Evolutionary conservation across 2,797 vertebrate genomes (phyloP).

Genomic region (Argyrosomus regius): DNA sequence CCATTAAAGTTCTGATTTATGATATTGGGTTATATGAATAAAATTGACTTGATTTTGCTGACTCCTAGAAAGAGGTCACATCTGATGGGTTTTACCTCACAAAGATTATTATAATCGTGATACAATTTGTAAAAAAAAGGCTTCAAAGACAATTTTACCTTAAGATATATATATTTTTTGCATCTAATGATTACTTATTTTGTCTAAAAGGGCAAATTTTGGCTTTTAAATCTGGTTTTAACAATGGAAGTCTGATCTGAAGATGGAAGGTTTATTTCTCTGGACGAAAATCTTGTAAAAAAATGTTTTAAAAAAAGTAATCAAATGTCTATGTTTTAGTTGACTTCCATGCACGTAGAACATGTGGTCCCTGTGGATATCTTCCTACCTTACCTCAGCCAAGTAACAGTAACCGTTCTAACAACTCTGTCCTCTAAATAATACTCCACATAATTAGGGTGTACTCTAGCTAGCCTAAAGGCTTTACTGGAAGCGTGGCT

Average conservation of each 20-base stretch:
- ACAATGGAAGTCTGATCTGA: neutral
- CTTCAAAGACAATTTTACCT: neutral
- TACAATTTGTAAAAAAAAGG: neutral
- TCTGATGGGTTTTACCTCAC: neutral
- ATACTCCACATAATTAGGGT: conserved; percentile 72
- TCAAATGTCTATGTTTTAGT: neutral
- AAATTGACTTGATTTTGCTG: neutral
- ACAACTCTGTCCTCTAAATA: conserved; percentile 68
- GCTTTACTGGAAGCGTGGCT: conserved; percentile 69
- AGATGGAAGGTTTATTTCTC: neutral
- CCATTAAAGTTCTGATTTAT: neutral
- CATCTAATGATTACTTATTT: neutral
- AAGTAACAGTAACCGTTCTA: conserved; percentile 54
- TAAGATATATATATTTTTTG: too few species aligned
- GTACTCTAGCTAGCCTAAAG: conserved; percentile 67
- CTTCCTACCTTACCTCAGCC: conserved; percentile 41
- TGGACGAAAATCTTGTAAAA: neutral
- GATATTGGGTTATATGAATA: neutral
- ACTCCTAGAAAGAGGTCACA: neutral
- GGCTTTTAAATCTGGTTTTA: conserved; percentile 19
- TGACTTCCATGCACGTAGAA: conserved; percentile 17
- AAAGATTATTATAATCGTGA: neutral
- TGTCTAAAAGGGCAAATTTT: neutral
- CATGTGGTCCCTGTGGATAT: conserved; percentile 30
- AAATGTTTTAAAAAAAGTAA: neutral